phyloP scores from a whole-genome alignment of 2,888 invertebrate species.

The Yponomeuta plumbellus region DNA sequence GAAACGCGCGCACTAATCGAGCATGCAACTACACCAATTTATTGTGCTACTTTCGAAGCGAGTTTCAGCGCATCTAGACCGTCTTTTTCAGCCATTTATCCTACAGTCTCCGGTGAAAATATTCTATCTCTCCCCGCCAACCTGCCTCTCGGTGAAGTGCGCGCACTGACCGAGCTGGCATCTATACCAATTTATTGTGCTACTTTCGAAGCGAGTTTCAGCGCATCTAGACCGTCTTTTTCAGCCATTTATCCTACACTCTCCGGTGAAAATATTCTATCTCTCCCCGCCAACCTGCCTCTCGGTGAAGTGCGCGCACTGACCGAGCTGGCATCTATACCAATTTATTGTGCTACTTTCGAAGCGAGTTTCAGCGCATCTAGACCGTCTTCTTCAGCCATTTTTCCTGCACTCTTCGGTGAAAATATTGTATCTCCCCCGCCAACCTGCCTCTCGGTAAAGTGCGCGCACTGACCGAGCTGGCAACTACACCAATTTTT shows the following conservation, averaged over 20 bases:
- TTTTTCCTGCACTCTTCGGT: constrained; percentile 62
- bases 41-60: too few species aligned
- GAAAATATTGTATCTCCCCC: constrained; percentile 86
- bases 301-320: constrained; percentile 93
- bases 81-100: neutral
- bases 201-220: too few species aligned
- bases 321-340: constrained; percentile 90
- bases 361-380: too few species aligned
- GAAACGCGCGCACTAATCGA: constrained; percentile 91
- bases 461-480: constrained; percentile 89
- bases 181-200: too few species aligned
- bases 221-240: neutral
- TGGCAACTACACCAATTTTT: too few species aligned
- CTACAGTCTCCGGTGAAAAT: constrained; percentile 77
- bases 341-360: too few species aligned
- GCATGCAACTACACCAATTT: constrained; percentile 61
- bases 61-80: too few species aligned
- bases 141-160: constrained; percentile 91
- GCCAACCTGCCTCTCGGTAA: constrained; percentile 96
- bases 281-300: constrained; percentile 93
- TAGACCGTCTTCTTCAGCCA: too few species aligned
- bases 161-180: constrained; percentile 91
- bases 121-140: constrained; percentile 90
- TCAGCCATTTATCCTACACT: constrained; percentile 22
- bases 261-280: constrained; percentile 81